Conservation (phyloP, 2,113 vertebrate genomes). For the Verasper variegatus region DNA sequence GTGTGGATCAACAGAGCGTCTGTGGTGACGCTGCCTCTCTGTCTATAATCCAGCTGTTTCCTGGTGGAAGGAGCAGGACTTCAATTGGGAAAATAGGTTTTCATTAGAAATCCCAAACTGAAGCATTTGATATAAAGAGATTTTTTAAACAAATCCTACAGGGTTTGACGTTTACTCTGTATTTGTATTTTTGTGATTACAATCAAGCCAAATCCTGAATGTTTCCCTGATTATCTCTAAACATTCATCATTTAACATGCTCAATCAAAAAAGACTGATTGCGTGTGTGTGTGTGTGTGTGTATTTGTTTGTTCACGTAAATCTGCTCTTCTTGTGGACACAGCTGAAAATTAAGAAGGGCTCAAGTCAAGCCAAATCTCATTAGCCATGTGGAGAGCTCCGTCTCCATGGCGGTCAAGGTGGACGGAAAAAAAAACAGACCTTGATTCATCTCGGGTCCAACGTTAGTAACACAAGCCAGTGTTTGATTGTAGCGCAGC, state of each 20-base stretch:
- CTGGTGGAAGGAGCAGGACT: neutral
- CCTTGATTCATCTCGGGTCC: neutral
- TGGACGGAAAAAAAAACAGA: constrained; percentile 8
- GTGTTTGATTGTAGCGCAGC: neutral
- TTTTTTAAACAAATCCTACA: neutral
- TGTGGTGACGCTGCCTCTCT: neutral
- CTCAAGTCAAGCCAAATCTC: constrained; percentile 22
- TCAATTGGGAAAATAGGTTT: neutral
- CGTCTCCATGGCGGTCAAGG: neutral
- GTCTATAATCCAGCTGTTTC: neutral
- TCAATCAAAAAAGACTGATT: neutral
- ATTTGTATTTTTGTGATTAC: constrained; percentile 1
- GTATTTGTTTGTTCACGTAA: neutral
- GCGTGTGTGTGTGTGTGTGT: neutral
- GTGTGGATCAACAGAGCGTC: neutral
- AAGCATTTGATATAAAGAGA: neutral
- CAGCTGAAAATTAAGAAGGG: constrained; percentile 37
- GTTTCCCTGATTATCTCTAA: constrained; percentile 8
- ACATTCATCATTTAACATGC: neutral
- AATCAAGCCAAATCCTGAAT: constrained; percentile 34
- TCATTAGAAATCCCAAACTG: neutral
- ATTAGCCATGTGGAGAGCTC: constrained; percentile 31
- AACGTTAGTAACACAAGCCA: neutral
- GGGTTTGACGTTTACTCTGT: neutral
- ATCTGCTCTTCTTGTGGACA: neutral